Base-by-base conservation (phyloP, 2,113 vertebrate species). In the Syngnathus scovelli region DNA sequence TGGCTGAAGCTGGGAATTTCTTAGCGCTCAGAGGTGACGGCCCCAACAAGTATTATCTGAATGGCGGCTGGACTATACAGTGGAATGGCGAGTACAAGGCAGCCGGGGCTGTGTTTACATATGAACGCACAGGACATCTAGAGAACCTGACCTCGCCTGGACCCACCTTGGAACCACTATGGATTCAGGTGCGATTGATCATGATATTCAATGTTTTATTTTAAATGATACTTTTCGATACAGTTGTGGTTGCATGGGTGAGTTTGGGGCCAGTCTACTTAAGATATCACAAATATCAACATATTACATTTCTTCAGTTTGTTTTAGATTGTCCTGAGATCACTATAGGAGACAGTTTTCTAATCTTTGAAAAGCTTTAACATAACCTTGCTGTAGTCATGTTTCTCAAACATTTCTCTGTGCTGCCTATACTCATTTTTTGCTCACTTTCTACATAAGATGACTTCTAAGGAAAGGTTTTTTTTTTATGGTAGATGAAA, bases 91-190 rank as follows among this genome's bases (percentile, higher is more conserved):
- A 95, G 56, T 98, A 98, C 88, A 88, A 91, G 69, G 94, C 93
- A 69, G 97, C 95, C 0, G 97, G 97, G 54, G 93, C 95, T 0
- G 91, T 95, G 5, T 98, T 99, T 88, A 97, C 94, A 27, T 99
- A 99, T 0, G 85, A 90, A 37, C 92, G 96, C 71, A 92, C 70
- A 0, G 94, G 94, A 0, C 92, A 98, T 55, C 89, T 92, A 88
- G 97, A 99, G 87, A 98, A 95, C 79, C 92, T 99, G 72, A 98
- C 94, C 0, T 94, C 97, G 1, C 94, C 94, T 0, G 97, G 97
- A 0, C 97, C 97, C 46, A 98, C 96, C 0, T 84, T 83, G 46
- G 94, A 98, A 73, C 94, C 94, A 0, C 82, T 99, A 54, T 98
- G 96, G 96, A 96, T 99, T 79, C 96, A 99, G 94, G 97, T 97